Conservation (phyloP, 2,888 invertebrate species). For the Cephus rjabovi region DNA sequence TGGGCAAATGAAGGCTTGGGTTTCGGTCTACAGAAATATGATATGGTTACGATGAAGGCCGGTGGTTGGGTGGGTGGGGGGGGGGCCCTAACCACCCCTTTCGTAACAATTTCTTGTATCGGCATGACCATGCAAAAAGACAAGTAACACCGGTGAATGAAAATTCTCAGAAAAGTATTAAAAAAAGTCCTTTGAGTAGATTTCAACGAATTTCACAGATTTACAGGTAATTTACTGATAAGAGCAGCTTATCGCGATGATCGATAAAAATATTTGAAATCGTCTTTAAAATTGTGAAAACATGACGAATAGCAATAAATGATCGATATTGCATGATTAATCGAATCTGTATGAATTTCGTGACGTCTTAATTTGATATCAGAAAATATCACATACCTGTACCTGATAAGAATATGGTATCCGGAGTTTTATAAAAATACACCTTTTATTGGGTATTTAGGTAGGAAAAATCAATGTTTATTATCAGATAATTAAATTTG, state of each 20-base stretch:
- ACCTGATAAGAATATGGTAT: neutral
- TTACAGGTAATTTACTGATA: neutral
- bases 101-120: neutral
- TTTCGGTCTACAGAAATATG: constrained; percentile 31
- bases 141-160: neutral
- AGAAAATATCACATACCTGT: neutral
- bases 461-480: neutral
- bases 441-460: neutral
- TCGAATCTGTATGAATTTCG: neutral
- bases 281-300: neutral
- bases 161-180: neutral
- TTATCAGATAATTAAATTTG: neutral
- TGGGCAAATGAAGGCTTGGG: constrained; percentile 43
- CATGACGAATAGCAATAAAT: neutral
- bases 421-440: neutral
- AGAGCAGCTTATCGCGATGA: neutral
- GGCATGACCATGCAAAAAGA: neutral
- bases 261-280: neutral
- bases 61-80: neutral
- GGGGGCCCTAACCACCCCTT: neutral
- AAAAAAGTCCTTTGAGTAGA: neutral
- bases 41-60: neutral
- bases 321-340: neutral
- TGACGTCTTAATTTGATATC: neutral
- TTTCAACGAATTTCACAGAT: neutral